Percentiles rank a stretch among this genome's conserved stretches.
Conservation (phyloP, 1,140 invertebrate genomes). For the Diorhabda sublineata region DNA sequence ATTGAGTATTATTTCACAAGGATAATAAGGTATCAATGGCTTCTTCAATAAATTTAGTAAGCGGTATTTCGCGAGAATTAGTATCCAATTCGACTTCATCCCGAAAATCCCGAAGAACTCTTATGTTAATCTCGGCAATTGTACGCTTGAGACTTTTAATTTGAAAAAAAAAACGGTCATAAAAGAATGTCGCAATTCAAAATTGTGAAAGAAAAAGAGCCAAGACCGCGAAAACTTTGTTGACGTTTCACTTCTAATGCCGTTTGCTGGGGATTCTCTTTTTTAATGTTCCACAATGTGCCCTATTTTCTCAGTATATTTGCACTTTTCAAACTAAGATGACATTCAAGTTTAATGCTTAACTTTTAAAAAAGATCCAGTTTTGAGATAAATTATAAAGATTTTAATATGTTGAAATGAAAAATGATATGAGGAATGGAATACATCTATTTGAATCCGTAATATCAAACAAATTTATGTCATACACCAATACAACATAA, state of each 20-base stretch:
- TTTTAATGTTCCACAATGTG: not conserved
- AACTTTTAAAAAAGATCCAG: not conserved
- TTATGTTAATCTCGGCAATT: not conserved
- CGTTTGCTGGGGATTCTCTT: not conserved
- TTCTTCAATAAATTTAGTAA: too few species aligned
- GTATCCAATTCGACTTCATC: not conserved
- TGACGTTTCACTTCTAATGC: not conserved
- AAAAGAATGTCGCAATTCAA: not conserved
- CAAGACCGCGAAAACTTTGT: not conserved
- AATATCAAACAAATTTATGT: too few species aligned
- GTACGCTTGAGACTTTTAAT: not conserved
- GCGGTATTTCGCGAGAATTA: not conserved
- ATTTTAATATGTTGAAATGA: too few species aligned
- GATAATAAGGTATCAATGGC: too few species aligned
- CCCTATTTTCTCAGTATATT: not conserved
- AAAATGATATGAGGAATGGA: too few species aligned
- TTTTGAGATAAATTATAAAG: too few species aligned
- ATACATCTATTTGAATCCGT: too few species aligned
- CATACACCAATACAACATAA: too few species aligned
- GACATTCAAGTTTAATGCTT: not conserved
- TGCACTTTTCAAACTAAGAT: not conserved
- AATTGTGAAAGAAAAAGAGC: not conserved
- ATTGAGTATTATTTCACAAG: too few species aligned
- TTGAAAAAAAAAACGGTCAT: not conserved
- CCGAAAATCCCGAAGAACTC: not conserved